Evolutionary conservation across 2,888 invertebrate species (phyloP).

Genomic region (Drosophila mettleri): DNA sequence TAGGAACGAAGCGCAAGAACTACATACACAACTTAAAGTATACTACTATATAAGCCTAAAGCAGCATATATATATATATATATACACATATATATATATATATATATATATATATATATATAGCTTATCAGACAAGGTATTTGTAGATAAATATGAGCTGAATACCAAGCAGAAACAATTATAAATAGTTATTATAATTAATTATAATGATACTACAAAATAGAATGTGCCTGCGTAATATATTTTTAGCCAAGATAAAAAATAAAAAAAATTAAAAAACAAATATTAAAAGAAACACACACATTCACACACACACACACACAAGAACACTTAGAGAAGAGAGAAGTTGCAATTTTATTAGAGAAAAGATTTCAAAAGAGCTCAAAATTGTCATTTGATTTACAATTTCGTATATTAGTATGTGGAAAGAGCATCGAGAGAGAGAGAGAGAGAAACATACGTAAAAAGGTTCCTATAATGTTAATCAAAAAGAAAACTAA

Average conservation of each 20-base stretch:
- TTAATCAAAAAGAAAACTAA: conserved; percentile 81
- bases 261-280: conserved; percentile 36
- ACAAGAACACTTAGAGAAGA: conserved; percentile 31
- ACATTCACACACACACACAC: conserved; percentile 30
- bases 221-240: conserved; percentile 84
- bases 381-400: conserved; percentile 51
- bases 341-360: conserved; percentile 51
- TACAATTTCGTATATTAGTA: conserved; percentile 18
- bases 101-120: conserved; percentile 17
- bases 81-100: conserved; percentile 29
- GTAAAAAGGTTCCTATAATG: conserved; percentile 85
- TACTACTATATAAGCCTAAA: conserved; percentile 35
- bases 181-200: conserved; percentile 68
- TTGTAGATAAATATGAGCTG: conserved; percentile 81
- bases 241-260: conserved; percentile 83
- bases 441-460: conserved; percentile 70
- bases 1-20: conserved; percentile 35
- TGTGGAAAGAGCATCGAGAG: conserved; percentile 8
- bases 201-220: conserved; percentile 84
- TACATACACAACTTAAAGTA: conserved; percentile 37
- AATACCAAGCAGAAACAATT: conserved; percentile 68
- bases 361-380: conserved; percentile 32
- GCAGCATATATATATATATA: conserved; percentile 23
- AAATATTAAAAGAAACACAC: conserved; percentile 39
- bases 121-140: conserved; percentile 42